These are phyloP conservation scores for Papilio elwesi DNA, from an alignment of 2,888 invertebrate species.

Conservation along the genomic window DNA sequence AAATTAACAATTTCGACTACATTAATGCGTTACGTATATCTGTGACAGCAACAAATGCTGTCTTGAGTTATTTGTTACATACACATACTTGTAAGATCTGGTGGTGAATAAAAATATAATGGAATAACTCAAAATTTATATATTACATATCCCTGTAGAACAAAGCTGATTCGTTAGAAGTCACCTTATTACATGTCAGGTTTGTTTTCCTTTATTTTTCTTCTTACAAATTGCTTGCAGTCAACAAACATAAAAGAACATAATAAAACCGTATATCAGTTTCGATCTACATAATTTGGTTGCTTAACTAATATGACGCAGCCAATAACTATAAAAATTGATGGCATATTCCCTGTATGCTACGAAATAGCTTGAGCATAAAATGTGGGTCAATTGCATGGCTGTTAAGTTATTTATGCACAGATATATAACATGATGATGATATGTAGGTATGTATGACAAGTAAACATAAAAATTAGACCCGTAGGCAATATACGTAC, in stretches of 20 bases:
- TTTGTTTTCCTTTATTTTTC: neutral
- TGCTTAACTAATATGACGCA: constrained; percentile 22
- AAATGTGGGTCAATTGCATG: constrained; percentile 26
- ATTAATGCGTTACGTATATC: too few relatives aligned
- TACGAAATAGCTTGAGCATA: constrained; percentile 28
- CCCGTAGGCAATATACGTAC: too few relatives aligned
- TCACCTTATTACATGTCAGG: too few relatives aligned
- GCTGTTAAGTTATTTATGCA: constrained; percentile 8
- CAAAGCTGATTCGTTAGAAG: too few relatives aligned
- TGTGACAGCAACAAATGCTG: too few relatives aligned
- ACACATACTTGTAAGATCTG: too few relatives aligned
- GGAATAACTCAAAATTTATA: too few relatives aligned
- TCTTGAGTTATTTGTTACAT: too few relatives aligned
- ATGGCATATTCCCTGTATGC: constrained; percentile 26
- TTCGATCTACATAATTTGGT: constrained; percentile 31
- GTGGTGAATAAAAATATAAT: too few relatives aligned
- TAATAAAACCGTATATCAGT: constrained; percentile 4
- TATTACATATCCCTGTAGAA: too few relatives aligned
- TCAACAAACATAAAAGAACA: constrained; percentile 7
- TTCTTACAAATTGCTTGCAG: neutral
- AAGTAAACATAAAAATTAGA: neutral
- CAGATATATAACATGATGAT: constrained; percentile 5
- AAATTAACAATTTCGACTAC: too few relatives aligned
- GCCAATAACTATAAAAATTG: constrained; percentile 34
- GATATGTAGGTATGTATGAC: neutral